These are phyloP conservation scores for Andricus curvator DNA, from an alignment of 2,888 invertebrate species.

Conservation along the genomic window DNA sequence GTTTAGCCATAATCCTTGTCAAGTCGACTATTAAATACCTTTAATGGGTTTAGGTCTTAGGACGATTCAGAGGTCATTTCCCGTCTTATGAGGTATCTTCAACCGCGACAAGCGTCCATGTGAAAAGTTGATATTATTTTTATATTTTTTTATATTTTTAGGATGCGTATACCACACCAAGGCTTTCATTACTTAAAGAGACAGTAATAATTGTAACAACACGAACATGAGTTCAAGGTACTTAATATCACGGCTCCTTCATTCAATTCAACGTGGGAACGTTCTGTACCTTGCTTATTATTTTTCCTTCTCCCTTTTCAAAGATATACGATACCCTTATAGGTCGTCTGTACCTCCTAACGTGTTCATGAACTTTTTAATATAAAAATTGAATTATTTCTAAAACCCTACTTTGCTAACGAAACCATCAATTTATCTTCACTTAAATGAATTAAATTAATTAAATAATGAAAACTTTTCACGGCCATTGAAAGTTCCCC, in stretches of 20 bases:
- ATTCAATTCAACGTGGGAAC: constrained; percentile 41
- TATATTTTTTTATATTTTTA: constrained; percentile 5
- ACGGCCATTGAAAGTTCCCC: too few relatives aligned
- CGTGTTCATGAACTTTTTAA: background rate
- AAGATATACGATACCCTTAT: constrained; percentile 39
- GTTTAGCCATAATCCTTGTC: constrained; percentile 16
- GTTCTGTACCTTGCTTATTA: constrained; percentile 11
- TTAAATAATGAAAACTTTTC: too few relatives aligned
- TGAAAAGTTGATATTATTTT: constrained; percentile 24
- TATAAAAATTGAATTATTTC: background rate
- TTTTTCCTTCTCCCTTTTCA: constrained; percentile 37
- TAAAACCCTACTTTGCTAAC: background rate
- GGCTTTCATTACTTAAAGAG: constrained; percentile 23
- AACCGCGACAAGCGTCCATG: constrained; percentile 29
- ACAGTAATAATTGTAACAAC: constrained; percentile 38
- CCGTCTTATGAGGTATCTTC: constrained; percentile 26
- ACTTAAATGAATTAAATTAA: too few relatives aligned
- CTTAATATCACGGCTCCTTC: constrained; percentile 25
- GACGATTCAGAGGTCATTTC: constrained; percentile 32
- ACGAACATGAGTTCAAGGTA: constrained; percentile 30
- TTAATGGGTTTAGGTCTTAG: constrained; percentile 17
- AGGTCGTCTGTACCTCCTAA: constrained; percentile 16
- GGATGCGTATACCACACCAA: background rate
- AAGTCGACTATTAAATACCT: constrained; percentile 27
- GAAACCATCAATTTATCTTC: background rate